These are phyloP conservation scores for Actenoides lindsayi DNA, from an alignment of 2,113 vertebrate genomes.

Conservation along the genomic window DNA sequence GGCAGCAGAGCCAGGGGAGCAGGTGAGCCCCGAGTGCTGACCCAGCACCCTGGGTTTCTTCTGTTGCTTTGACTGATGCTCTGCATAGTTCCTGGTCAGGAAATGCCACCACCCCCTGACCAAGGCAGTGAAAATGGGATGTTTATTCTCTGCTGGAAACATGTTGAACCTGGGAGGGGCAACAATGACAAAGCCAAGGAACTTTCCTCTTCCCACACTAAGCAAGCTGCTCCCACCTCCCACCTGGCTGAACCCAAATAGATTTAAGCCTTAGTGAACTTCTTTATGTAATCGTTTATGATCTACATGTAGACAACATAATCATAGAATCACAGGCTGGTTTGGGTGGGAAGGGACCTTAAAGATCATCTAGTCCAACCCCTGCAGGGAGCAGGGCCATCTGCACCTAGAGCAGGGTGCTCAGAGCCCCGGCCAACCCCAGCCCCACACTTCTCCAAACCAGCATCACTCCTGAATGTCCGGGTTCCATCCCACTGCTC, in stretches of 20 bases:
- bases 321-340: not conserved
- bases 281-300: not conserved
- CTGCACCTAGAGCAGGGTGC: no score
- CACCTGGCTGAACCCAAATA: rapidly evolving
- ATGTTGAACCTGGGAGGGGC: not conserved
- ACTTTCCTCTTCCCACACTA: not conserved
- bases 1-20: not conserved
- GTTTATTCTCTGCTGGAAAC: not conserved
- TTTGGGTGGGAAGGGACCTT: not conserved
- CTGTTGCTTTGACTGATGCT: not conserved
- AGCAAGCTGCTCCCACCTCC: not conserved
- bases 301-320: not conserved
- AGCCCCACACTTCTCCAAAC: not conserved
- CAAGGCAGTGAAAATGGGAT: not conserved
- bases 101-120: not conserved
- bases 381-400: no score
- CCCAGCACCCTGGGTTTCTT: rapidly evolving
- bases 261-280: not conserved
- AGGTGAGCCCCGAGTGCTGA: not conserved
- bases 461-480: not conserved
- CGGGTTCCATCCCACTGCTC: not conserved
- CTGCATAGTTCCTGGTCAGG: not conserved
- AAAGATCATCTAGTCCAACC: no score
- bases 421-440: no score
- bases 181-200: not conserved